Conservation (phyloP, 2,888 invertebrate species). For the Pachliopta kotzebuea region DNA sequence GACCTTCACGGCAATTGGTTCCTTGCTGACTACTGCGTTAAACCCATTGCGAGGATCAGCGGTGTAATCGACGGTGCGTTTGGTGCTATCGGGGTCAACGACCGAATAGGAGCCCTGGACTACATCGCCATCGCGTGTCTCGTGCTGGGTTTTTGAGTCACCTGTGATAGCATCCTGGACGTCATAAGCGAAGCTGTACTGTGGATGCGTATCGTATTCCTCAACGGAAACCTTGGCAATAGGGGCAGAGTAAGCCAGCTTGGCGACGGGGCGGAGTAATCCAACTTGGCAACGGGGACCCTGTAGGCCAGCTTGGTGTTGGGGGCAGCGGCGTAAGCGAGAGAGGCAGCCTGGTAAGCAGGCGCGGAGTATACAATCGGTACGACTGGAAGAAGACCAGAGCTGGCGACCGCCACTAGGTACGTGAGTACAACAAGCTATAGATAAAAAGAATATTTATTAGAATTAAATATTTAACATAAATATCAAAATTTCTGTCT, state of each 20-base stretch:
- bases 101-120: conserved; percentile 79
- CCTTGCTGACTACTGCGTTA: conserved; percentile 79
- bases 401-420: conserved; percentile 50
- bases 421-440: conserved; percentile 55
- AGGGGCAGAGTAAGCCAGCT: conserved; percentile 54
- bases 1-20: conserved; percentile 47
- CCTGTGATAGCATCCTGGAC: conserved; percentile 78
- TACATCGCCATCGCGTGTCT: conserved; percentile 68
- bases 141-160: conserved; percentile 70
- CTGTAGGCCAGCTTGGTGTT: conserved; percentile 34
- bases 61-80: conserved; percentile 77
- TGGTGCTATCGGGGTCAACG: conserved; percentile 78
- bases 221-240: conserved; percentile 42
- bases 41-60: conserved; percentile 74
- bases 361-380: conserved; percentile 38
- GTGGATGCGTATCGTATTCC: conserved; percentile 48
- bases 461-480: conserved; percentile 28
- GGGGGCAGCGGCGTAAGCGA: conserved; percentile 51
- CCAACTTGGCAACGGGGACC: conserved; percentile 39
- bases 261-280: conserved; percentile 41
- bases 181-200: conserved; percentile 80
- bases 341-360: conserved; percentile 45
- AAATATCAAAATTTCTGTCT: too few species aligned
- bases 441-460: conserved; percentile 38
- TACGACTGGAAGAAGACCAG: conserved; percentile 39